Percentiles rank a stretch among this genome's conserved stretches.
phyloP scores from a whole-genome alignment of 2,888 invertebrate species.

The Autographa gamma region DNA sequence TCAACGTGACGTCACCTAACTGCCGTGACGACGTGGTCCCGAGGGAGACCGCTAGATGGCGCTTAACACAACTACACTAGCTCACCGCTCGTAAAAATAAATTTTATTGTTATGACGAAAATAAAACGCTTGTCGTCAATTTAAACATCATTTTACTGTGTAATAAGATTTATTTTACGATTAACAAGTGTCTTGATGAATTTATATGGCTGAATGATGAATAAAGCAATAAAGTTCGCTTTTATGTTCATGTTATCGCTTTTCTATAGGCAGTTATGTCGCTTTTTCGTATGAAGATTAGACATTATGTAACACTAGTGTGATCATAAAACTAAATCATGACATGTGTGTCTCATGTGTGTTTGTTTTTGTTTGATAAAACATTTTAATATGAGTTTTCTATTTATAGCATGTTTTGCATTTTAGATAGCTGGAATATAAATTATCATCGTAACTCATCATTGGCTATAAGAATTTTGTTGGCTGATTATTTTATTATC shows the following conservation, averaged over 20 bases:
- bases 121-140: slow-evolving; percentile 89
- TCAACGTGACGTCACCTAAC: slow-evolving; percentile 75
- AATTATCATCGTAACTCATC: slow-evolving; percentile 14
- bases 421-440: slow-evolving; percentile 10
- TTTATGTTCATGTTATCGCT: slow-evolving; percentile 84
- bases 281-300: slow-evolving; percentile 74
- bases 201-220: slow-evolving; percentile 87
- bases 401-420: slow-evolving; percentile 48
- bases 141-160: slow-evolving; percentile 88
- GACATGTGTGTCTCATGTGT: slow-evolving; percentile 41
- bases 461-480: slow-evolving; percentile 31
- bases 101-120: slow-evolving; percentile 89
- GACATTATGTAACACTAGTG: slow-evolving; percentile 70
- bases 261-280: slow-evolving; percentile 84
- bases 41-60: slow-evolving; percentile 77
- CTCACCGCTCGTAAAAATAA: slow-evolving; percentile 85
- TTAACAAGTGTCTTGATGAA: slow-evolving; percentile 89
- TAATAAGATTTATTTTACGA: slow-evolving; percentile 89
- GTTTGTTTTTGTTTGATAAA: slow-evolving; percentile 61
- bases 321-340: slow-evolving; percentile 74
- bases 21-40: slow-evolving; percentile 70
- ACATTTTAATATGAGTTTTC: slow-evolving; percentile 60
- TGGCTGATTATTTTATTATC: slow-evolving; percentile 11
- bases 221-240: slow-evolving; percentile 86
- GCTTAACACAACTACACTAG: slow-evolving; percentile 72